A percentile compares a stretch with the other conserved stretches of the same genome.
Conservation (phyloP, 2,888 invertebrate genomes). For the Chironomus riparius region DNA sequence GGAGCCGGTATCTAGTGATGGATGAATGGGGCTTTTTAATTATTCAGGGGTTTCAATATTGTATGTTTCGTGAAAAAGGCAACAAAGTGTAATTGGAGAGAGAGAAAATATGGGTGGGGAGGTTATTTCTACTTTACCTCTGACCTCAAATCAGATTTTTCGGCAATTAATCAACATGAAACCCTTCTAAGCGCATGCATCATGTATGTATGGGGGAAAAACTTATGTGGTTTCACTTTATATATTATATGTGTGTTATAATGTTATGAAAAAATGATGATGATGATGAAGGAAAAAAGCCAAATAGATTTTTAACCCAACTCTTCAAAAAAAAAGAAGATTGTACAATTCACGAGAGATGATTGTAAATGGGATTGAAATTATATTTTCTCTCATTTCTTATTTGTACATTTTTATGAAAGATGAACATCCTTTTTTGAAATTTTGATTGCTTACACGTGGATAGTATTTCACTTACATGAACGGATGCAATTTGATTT, state of each 20-base stretch:
- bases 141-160: constrained; percentile 12
- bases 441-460: no score
- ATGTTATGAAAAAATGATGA: background rate
- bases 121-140: background rate
- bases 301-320: background rate
- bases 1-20: background rate
- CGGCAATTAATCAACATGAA: constrained; percentile 7
- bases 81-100: background rate
- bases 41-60: background rate
- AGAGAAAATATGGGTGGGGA: background rate
- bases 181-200: background rate
- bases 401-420: no score
- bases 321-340: background rate
- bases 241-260: background rate
- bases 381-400: no score
- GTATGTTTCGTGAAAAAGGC: background rate
- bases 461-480: no score
- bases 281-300: background rate
- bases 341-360: no score
- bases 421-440: no score
- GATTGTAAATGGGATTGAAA: no score
- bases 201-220: background rate
- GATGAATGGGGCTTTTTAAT: constrained; percentile 9
- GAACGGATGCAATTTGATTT: no score
- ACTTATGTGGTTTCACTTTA: background rate